A percentile compares a stretch with the other conserved stretches of the same genome.
These are phyloP conservation scores for Diadromus collaris DNA, from an alignment of 2,888 invertebrate species.

Conservation along the genomic window DNA sequence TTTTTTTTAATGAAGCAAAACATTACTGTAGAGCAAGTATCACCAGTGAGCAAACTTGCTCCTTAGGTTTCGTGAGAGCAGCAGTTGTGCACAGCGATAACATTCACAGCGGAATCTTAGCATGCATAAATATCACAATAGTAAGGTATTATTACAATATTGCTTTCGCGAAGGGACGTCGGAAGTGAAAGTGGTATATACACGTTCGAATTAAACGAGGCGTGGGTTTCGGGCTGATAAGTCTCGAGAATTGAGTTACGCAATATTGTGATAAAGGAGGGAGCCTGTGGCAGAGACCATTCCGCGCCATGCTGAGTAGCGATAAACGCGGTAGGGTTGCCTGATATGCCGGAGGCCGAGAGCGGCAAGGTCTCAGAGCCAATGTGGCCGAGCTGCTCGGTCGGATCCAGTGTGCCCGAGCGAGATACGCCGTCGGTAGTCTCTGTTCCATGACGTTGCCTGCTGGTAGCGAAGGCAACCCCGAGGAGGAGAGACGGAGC, in stretches of 20 bases:
- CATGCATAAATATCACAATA: neutral
- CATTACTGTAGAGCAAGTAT: neutral
- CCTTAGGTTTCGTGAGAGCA: neutral
- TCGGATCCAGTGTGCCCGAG: constrained; percentile 17
- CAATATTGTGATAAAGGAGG: constrained; percentile 73
- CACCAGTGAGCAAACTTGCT: neutral
- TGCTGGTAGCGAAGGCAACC: constrained; percentile 16
- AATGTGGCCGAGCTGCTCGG: constrained; percentile 2
- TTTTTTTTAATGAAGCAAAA: neutral
- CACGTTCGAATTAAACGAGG: constrained; percentile 23
- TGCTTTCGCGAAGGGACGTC: constrained; percentile 1
- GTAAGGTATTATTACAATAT: neutral
- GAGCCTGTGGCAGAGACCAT: constrained; percentile 22
- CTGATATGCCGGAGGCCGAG: constrained; percentile 43
- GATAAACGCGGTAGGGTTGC: constrained; percentile 68
- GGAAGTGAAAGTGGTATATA: neutral
- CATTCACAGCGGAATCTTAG: neutral
- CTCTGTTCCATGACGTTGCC: constrained; percentile 18
- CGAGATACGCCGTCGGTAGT: constrained; percentile 41
- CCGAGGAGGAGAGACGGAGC: constrained; percentile 44
- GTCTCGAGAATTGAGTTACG: constrained; percentile 64
- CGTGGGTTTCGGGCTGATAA: constrained; percentile 67
- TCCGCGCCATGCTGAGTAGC: constrained; percentile 62
- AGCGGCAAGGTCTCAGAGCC: neutral
- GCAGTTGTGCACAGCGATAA: constrained; percentile 15